Evolutionary conservation across 2,888 invertebrate species (phyloP), one percentile per base, ranked within the genome.

Genomic region (Phyllotreta cruciferae): DNA sequence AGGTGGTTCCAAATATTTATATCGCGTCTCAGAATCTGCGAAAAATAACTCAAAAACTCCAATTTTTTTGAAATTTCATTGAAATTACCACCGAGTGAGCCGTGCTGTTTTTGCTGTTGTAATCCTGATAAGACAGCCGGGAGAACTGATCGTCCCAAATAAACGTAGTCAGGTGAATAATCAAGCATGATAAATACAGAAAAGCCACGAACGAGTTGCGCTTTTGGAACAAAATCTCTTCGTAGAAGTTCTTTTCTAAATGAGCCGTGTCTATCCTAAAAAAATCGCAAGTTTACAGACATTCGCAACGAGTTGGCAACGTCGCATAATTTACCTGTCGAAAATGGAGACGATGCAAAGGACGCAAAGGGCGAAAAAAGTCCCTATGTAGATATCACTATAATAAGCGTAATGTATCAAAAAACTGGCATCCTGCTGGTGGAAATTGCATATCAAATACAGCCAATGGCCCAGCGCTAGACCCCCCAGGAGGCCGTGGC

Each of bases 1-100:
- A 87, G 82, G 67, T 86, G 85, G 0, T 85, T 86, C 87, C 87
- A 87, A 0, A 85, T 84, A 70, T 83, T 83, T 71, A 86, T 83
- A 5, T 85, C 81, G 13, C 82, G 83, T 67, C 82, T 82, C 9
- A 84, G 83, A 1, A 85, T 82, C 86, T 86, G 81, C 8, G 83
- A 63, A 58, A 57, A 67, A 67, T 39, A 44, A 24, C 1, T 24
- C 9, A 44, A 44, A 5, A 11, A 7, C 9, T 44, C 7, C 1
- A 7, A 10, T 44, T 11, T 11, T 13, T 44, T 4, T 1, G 11
- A 47, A 6, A 47, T 3, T 24, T 24, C 49, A n/a, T 24, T 4
- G 24, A 24, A 24, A 10, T 35, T 6, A 49, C 35, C 36, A 49
- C 35, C n/a, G 49, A 11, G 3, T 49, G 35, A 1, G 37, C 14